Base-by-base conservation (phyloP, 1,140 invertebrate genomes). In the Kradibia gibbosae region DNA sequence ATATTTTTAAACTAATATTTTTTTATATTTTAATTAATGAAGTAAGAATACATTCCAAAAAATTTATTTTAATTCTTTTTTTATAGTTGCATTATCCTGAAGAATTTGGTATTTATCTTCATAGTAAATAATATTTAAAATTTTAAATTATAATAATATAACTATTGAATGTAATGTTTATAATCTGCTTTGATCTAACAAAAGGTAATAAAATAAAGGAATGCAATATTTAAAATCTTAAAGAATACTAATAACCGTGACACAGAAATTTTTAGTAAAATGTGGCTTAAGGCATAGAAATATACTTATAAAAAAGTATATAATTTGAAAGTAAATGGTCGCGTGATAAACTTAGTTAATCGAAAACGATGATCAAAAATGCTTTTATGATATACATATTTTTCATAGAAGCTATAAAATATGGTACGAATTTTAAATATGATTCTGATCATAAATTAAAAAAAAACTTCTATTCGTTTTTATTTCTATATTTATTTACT, bases 301-400 rank as follows among this genome's bases (percentile, higher is more conserved):
- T 67, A 0, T 67, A 39, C 34, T 67, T 39, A 39, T 10, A 17
- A 39, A 39, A 67, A 39, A 39, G 7, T 39, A 67, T 67, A 36
- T 22, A 67, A 39, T 67, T 67, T 67, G 20, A 39, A 39, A 39
- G 34, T 67, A 67, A 67, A 39, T 67, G 34, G 62, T 67, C 39
- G 17, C 62, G 62, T 67, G 62, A 67, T 67, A 39, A 36, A 67
- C 62, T 67, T 67, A 39, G 34, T 39, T 67, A n/a, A 67, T 2
- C 62, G 34, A 39, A 39, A 67, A 17, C n/a, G n/a, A 36, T 67
- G 62, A 67, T 67, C 34, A 10, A 67, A 67, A 39, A 39, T 39
- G 17, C 39, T 67, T 39, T 39, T 39, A 67, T 39, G 20, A 39
- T 65, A 22, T 8, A 39, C 34, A 22, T 67, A 0, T n/a, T n/a